phyloP scores from a whole-genome alignment of 1,140 invertebrate genomes.

The Dendroctonus valens region DNA sequence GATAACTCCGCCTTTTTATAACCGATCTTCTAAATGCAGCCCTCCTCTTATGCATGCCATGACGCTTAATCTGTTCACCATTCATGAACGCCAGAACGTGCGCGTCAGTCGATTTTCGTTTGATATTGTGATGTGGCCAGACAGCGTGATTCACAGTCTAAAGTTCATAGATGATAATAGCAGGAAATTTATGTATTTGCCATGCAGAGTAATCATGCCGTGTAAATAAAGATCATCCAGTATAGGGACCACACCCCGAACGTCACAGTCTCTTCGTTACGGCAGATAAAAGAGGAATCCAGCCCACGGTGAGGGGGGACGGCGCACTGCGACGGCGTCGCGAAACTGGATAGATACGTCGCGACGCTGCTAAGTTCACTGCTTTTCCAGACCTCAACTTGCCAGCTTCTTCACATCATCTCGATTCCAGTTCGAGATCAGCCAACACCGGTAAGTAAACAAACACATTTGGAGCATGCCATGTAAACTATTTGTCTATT shows the following conservation, averaged over 20 bases:
- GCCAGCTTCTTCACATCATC: slow-evolving; percentile 12
- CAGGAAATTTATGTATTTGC: slow-evolving; percentile 40
- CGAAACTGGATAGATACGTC: slow-evolving; percentile 34
- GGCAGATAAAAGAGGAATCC: slow-evolving; percentile 49
- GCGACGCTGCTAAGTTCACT: slow-evolving; percentile 36
- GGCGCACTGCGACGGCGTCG: slow-evolving; percentile 48
- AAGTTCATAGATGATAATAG: slow-evolving; percentile 21
- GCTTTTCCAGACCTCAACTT: slow-evolving; percentile 32
- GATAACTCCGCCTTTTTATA: slow-evolving; percentile 44
- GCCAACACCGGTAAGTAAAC: slow-evolving; percentile 23
- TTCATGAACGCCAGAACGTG: slow-evolving; percentile 41
- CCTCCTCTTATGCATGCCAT: slow-evolving; percentile 45
- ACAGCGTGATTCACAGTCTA: slow-evolving; percentile 26
- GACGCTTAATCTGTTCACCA: slow-evolving; percentile 42
- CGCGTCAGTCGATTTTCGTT: slow-evolving; percentile 17
- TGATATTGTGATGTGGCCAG: slow-evolving; percentile 14
- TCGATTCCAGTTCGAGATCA: slow-evolving; percentile 10
- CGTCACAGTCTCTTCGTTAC: slow-evolving; percentile 42
- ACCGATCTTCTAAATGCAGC: slow-evolving; percentile 42
- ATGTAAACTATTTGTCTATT: background rate
- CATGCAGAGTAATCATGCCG: slow-evolving; percentile 37
- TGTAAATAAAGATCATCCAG: slow-evolving; percentile 39
- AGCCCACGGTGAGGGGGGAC: slow-evolving; percentile 48
- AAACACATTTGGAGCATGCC: slow-evolving; percentile 10
- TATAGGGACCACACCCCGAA: slow-evolving; percentile 47